Base-by-base conservation (phyloP, 2,797 vertebrate genomes). In the Enteromius paludinosus region DNA sequence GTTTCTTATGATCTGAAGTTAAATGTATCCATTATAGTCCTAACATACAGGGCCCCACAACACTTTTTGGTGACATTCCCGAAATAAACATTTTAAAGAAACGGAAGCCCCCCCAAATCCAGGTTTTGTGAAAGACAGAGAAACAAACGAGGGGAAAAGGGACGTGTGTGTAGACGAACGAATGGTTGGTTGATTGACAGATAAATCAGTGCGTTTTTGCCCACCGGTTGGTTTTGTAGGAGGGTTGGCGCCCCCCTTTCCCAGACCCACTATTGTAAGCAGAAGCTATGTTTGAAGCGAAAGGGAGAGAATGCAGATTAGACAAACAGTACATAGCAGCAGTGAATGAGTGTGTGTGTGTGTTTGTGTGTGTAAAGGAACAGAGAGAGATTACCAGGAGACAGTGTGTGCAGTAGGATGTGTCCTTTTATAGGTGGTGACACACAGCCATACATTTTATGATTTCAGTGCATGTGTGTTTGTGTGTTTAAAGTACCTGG, bases 191-290 rank as follows among this genome's bases (percentile, higher is more conserved):
- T 88, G 87, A 92, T 89, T 90, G 87, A 94, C 90, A 89, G 87
- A 92, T 71, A 88, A 87, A 92, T 92, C 91, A 92, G 91, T 92
- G 64, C 91, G 71, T 83, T 73, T 82, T 92, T 94, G 93, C 94
- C 94, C 95, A 95, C 95, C 95, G 90, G 92, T 95, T 95, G 89
- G 90, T 93, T 92, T 92, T 92, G 94, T 90, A 94, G 93, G 94
- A 93, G 90, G 92, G 88, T 85, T 93, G 91, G 88, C 86, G 93
- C 89, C 89, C 92, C 88, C 91, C 93, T 78, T 93, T 92, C 91
- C 92, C 91, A 83, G 91, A 91, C 89, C 93, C 90, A 91, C 87
- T 91, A 93, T 91, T 92, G 94, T 90, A 92, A 90, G 93, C 95
- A 92, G 91, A 85, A 71, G 92, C 89, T 89, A 86, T 66, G 90